Evolutionary conservation across 1,140 invertebrate species (phyloP), one percentile per base, ranked within the genome.

Genomic region (Chrysomallon squamiferum): DNA sequence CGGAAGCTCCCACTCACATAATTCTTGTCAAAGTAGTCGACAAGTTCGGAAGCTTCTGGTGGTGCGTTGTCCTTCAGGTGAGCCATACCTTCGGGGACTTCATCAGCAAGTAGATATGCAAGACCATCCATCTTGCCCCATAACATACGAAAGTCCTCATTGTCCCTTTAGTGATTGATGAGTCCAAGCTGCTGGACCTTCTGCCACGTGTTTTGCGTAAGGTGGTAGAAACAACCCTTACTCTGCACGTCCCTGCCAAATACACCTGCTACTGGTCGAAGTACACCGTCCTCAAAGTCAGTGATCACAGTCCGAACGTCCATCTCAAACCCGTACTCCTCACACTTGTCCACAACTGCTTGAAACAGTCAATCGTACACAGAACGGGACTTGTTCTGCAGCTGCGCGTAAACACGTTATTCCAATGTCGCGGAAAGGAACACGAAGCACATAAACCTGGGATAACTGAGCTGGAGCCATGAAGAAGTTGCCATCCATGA

Each of bases 111-210:
- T 15, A 69, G 57, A 33, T 60, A 60, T 22, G 68, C 49, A 15
- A 70, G 45, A 41, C 41, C 57, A 57, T 70, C 64, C 11, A 66
- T 43, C 54, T 59, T 56, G 20, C 63, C 63, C 58, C 62, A 65
- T 32, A 70, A 70, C 33, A 60, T 41, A 4, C 63, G 18, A 43
- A 66, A 70, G 43, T 66, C 59, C n/a, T 54, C 50, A 49, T 63
- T 35, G 2, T 61, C 41, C 18, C 41, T 45, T 50, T 72, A 68
- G 56, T 20, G 38, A n/a, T 47, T 9, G 2, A 57, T n/a, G 18
- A 65, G 58, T 35, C 66, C 61, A 22, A 72, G 57, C n/a, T 50
- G 7, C 38, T 72, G 65, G n/a, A 71, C 49, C 30, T 69, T n/a
- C n/a, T n/a, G n/a, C n/a, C n/a, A n/a, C n/a, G n/a, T n/a, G n/a